Conservation (phyloP, 2,113 vertebrate genomes). For the Tenrec ecaudatus region DNA sequence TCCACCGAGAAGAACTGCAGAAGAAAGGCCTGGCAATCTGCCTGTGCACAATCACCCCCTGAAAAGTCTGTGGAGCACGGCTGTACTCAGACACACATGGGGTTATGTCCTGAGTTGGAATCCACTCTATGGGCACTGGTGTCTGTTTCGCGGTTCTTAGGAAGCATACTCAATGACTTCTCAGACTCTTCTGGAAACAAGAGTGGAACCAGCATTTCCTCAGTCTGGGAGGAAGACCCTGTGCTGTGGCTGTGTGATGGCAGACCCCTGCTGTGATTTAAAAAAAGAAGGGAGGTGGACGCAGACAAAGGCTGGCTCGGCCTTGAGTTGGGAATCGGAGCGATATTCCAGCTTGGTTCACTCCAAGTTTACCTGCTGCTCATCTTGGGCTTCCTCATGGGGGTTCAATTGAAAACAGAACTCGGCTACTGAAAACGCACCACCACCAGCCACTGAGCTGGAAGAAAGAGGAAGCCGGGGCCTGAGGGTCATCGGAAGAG, state of each 20-base stretch:
- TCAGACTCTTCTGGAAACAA: not conserved
- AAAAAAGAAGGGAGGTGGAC: not conserved
- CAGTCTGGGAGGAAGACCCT: not conserved
- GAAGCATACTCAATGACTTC: not conserved
- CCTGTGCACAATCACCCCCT: not conserved
- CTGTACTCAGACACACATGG: not conserved
- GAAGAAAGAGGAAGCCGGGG: slow-evolving; percentile 24
- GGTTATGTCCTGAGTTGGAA: not conserved
- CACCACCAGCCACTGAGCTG: not conserved
- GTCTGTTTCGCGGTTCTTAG: not conserved
- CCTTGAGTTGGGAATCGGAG: not conserved
- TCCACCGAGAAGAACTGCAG: not conserved
- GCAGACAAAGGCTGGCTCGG: not conserved
- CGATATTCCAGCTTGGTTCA: not conserved
- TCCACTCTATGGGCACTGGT: not conserved
- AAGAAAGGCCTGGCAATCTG: not conserved
- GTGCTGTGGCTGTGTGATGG: accelerated
- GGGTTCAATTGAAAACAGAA: not conserved
- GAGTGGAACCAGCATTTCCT: not conserved
- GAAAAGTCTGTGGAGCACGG: not conserved
- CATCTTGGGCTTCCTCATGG: accelerated
- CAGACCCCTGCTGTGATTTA: no score
- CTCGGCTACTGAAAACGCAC: not conserved
- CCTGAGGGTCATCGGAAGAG: not conserved
- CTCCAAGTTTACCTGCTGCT: not conserved